Conservation (phyloP, 1,140 invertebrate genomes). For the Gonioctena quinquepunctata region DNA sequence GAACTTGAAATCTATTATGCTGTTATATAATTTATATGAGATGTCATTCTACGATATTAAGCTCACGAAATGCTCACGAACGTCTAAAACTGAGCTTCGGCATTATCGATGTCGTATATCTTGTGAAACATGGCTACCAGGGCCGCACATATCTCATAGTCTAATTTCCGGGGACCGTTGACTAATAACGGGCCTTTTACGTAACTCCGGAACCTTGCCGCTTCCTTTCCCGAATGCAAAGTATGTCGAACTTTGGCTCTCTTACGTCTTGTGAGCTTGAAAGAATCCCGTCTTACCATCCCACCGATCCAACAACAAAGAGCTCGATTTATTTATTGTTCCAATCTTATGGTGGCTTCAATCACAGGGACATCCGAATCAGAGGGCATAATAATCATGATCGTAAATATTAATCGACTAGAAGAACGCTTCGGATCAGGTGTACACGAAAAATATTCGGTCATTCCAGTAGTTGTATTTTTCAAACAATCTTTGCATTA, state of each 20-base stretch:
- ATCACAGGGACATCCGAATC: no score
- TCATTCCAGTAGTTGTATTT: no score
- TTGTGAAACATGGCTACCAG: constrained; percentile 31
- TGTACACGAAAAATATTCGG: no score
- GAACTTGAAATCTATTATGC: constrained; percentile 23
- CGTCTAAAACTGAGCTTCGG: constrained; percentile 27
- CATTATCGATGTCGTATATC: constrained; percentile 38
- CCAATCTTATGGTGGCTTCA: no score
- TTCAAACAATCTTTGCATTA: no score
- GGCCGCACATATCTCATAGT: constrained; percentile 41
- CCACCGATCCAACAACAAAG: no score
- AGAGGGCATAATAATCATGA: no score
- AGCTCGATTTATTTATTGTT: no score
- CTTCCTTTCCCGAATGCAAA: constrained; percentile 12
- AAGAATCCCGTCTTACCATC: no score
- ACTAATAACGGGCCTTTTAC: constrained; percentile 43
- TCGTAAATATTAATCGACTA: no score
- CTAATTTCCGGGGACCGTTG: constrained; percentile 40
- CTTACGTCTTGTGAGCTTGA: neutral
- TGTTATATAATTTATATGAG: constrained; percentile 26
- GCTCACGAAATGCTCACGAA: constrained; percentile 1
- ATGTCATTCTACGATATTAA: constrained; percentile 19
- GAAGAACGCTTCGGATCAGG: no score
- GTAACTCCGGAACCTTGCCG: constrained; percentile 31
- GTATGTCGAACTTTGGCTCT: neutral